These are phyloP conservation scores for Hemiprocne comata DNA, from an alignment of 2,113 vertebrate genomes.

Conservation along the genomic window DNA sequence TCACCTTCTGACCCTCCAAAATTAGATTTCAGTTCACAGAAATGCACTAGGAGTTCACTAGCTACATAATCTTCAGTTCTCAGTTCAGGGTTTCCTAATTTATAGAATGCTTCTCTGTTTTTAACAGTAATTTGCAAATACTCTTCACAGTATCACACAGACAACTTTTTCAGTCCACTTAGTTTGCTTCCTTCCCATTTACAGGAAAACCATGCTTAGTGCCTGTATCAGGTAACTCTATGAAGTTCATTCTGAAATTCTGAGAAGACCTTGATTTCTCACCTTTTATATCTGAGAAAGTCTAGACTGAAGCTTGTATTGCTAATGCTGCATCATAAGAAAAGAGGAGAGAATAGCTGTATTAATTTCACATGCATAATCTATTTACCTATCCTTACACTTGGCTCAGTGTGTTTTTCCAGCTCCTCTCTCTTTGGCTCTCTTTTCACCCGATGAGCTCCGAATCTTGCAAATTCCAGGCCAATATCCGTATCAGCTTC, in stretches of 20 bases:
- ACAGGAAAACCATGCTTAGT: not conserved
- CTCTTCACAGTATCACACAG: not conserved
- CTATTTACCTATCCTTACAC: not conserved
- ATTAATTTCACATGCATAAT: not conserved
- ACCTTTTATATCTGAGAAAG: not conserved
- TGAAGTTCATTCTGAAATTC: not conserved
- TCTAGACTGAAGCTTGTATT: not conserved
- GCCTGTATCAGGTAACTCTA: not conserved
- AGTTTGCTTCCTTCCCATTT: not conserved
- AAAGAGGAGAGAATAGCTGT: not conserved
- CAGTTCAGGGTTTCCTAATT: not conserved
- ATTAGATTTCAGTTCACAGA: not conserved
- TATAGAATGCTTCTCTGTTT: not conserved
- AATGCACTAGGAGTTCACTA: not conserved
- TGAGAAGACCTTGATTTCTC: not conserved
- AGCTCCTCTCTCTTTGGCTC: not conserved
- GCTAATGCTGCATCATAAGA: not conserved
- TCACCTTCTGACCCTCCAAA: not conserved
- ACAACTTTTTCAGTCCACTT: not conserved
- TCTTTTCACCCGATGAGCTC: not conserved
- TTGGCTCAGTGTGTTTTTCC: not conserved
- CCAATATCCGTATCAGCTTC: not conserved
- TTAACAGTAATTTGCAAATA: not conserved
- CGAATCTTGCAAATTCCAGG: not conserved
- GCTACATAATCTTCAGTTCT: not conserved